These are phyloP conservation scores for Vidua macroura DNA, from an alignment of 2,113 vertebrate genomes.

Conservation along the genomic window DNA sequence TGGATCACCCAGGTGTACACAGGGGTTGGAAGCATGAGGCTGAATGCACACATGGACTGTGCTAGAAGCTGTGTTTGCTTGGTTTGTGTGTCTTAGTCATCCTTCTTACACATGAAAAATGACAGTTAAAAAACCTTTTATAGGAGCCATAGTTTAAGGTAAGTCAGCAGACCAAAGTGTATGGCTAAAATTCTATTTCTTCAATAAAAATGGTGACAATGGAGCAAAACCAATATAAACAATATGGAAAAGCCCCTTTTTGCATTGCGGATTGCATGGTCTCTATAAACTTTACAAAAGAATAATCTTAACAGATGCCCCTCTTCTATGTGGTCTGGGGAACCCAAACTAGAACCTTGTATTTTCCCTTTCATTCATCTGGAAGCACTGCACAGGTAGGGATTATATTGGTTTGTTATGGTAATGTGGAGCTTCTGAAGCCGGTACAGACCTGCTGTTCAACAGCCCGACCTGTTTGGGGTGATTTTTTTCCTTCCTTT, in stretches of 20 bases:
- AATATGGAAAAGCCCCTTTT: neutral
- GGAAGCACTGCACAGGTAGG: neutral
- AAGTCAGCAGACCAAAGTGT: neutral
- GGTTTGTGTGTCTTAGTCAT: neutral
- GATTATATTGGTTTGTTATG: neutral
- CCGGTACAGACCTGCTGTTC: neutral
- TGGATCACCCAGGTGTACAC: neutral
- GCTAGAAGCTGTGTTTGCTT: neutral
- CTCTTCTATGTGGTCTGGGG: neutral
- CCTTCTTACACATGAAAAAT: neutral
- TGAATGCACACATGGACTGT: neutral
- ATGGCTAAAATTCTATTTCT: neutral
- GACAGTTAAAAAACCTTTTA: neutral
- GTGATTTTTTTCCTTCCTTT: neutral
- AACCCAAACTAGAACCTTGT: neutral
- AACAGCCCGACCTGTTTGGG: neutral
- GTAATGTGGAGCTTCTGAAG: neutral
- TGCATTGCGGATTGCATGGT: neutral
- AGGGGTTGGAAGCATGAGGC: neutral
- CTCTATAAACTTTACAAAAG: neutral
- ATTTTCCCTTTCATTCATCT: neutral
- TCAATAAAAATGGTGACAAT: neutral
- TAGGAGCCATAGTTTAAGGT: neutral
- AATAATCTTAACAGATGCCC: neutral
- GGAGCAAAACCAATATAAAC: neutral